Evolutionary conservation across 2,888 invertebrate species (phyloP).

Genomic region (Dolomedes plantarius): DNA sequence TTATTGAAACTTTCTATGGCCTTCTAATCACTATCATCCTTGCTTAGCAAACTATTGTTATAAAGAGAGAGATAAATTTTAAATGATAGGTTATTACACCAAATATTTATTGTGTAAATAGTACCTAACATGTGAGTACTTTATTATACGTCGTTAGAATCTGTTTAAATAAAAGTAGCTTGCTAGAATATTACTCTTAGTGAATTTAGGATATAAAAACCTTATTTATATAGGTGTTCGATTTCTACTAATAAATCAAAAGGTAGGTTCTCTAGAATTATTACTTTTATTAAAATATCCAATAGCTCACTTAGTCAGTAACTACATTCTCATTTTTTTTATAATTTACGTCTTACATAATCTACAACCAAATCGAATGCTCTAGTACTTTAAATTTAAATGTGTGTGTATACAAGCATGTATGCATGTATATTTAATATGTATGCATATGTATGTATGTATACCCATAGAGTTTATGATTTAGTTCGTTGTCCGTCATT

Average conservation of each 20-base stretch:
- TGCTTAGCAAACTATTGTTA: slow-evolving; percentile 21
- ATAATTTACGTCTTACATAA: no score
- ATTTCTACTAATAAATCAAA: neutral
- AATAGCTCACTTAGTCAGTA: neutral
- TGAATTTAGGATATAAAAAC: neutral
- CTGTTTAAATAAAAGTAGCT: neutral
- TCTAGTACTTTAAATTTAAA: no score
- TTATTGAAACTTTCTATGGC: slow-evolving; percentile 17
- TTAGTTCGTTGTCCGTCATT: no score
- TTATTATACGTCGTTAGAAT: neutral
- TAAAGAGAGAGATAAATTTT: slow-evolving; percentile 4
- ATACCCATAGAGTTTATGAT: no score
- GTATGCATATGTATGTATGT: no score
- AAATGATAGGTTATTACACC: neutral
- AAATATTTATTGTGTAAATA: slow-evolving; percentile 2
- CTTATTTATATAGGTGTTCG: neutral
- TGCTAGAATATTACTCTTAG: neutral
- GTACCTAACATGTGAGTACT: neutral
- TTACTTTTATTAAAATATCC: neutral
- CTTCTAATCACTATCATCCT: slow-evolving; percentile 10
- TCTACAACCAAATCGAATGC: no score
- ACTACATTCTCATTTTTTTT: no score
- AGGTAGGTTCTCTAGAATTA: neutral
- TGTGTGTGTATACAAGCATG: no score
- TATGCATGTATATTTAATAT: no score